Evolutionary conservation across 2,113 vertebrate species (phyloP).

Genomic region (Aphelocoma coerulescens): DNA sequence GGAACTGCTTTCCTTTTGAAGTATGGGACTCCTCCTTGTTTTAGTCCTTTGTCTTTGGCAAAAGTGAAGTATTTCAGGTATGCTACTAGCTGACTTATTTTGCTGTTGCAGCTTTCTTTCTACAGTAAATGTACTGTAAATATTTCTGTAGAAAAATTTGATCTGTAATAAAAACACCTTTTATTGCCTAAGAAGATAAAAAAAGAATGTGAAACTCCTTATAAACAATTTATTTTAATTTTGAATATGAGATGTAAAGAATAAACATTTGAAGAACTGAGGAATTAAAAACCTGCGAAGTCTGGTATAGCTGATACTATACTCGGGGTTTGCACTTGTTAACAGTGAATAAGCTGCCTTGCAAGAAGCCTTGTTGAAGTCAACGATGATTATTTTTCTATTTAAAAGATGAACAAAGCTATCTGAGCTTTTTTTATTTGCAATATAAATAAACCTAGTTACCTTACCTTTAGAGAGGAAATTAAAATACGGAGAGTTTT

Average conservation of each 20-base stretch:
- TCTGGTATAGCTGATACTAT: not conserved
- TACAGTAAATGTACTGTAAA: not conserved
- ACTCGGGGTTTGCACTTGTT: not conserved
- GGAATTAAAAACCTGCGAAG: not conserved
- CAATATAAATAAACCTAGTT: not conserved
- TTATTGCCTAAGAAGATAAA: not conserved
- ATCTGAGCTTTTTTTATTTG: not conserved
- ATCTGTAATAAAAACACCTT: not conserved
- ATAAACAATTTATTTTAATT: not conserved
- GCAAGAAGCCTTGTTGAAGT: not conserved
- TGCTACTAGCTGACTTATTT: not conserved
- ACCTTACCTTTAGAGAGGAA: not conserved
- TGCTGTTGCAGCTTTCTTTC: not conserved
- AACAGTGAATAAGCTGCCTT: not conserved
- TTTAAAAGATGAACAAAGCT: not conserved
- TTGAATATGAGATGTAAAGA: not conserved
- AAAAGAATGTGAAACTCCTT: not conserved
- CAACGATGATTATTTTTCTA: not conserved
- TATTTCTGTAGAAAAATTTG: not conserved
- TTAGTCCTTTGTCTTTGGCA: not conserved
- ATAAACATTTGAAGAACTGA: not conserved
- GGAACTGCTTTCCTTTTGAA: not conserved
- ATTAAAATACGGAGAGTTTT: not conserved
- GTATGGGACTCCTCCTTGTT: not conserved
- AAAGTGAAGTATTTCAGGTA: not conserved